Conservation (phyloP, 1,140 invertebrate genomes). For the Aphidius ervi region DNA sequence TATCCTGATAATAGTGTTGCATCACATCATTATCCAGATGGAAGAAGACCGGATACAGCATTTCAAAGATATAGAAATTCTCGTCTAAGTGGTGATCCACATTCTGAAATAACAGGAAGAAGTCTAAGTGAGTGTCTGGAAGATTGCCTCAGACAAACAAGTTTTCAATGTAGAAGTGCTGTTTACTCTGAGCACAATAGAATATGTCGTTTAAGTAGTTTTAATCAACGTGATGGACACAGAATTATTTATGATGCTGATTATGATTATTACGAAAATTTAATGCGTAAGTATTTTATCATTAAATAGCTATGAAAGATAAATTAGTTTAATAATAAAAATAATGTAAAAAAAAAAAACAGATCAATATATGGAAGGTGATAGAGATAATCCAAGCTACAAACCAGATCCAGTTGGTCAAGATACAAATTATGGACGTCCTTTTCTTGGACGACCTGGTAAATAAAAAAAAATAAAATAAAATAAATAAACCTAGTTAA, state of each 20-base stretch:
- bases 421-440: conserved; percentile 54
- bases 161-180: conserved; percentile 81
- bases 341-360: background rate
- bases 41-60: conserved; percentile 77
- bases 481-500: background rate
- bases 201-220: conserved; percentile 78
- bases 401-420: conserved; percentile 56
- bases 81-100: conserved; percentile 77
- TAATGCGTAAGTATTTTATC: conserved; percentile 71
- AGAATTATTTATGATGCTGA: conserved; percentile 83
- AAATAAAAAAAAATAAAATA: conserved; percentile 12
- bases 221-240: conserved; percentile 83
- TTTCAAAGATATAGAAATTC: conserved; percentile 85
- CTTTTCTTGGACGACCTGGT: conserved; percentile 51
- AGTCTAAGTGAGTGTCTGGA: conserved; percentile 84
- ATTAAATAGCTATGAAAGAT: no score
- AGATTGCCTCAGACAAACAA: conserved; percentile 81
- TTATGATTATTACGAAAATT: conserved; percentile 88
- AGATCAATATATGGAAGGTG: conserved; percentile 50
- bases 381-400: conserved; percentile 40
- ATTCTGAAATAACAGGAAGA: conserved; percentile 81
- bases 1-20: conserved; percentile 79
- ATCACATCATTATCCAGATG: conserved; percentile 74
- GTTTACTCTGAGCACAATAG: conserved; percentile 81
- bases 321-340: no score